These are phyloP conservation scores for Amphiprion percula DNA, from an alignment of 2,113 vertebrate species.

Conservation along the genomic window DNA sequence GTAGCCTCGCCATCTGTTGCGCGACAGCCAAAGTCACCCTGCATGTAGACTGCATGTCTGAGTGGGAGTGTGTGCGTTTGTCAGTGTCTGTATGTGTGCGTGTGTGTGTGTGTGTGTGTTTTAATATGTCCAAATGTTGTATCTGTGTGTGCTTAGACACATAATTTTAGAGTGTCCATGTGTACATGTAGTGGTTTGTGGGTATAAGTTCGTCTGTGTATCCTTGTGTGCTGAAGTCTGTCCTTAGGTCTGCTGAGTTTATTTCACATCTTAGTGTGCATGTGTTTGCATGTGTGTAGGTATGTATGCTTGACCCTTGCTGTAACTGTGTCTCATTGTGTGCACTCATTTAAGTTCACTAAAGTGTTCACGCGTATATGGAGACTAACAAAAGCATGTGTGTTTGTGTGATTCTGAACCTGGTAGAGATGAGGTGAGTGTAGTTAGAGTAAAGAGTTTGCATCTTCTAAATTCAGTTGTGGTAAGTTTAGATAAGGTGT, in stretches of 20 bases:
- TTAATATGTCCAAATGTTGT: constrained; percentile 10
- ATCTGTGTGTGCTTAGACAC: background rate
- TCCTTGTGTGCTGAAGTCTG: background rate
- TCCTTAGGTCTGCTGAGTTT: background rate
- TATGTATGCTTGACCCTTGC: too few relatives aligned
- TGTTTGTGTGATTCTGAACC: too few relatives aligned
- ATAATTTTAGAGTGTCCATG: constrained; percentile 6
- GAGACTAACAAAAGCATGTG: too few relatives aligned
- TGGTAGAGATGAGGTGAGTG: too few relatives aligned
- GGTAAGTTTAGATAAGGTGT: too few relatives aligned
- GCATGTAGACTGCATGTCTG: constrained; percentile 41
- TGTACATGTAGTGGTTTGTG: background rate
- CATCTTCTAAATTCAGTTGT: too few relatives aligned
- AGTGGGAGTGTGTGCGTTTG: constrained; percentile 10
- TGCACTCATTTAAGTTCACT: too few relatives aligned
- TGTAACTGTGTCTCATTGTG: too few relatives aligned
- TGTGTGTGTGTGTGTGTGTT: constrained; percentile 4
- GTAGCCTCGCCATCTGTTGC: constrained; percentile 78
- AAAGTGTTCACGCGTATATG: too few relatives aligned
- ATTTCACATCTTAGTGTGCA: background rate
- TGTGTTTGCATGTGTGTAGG: too few relatives aligned
- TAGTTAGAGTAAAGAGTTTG: too few relatives aligned
- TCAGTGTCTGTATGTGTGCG: constrained; percentile 6
- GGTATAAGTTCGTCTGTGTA: constrained; percentile 4
- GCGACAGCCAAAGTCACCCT: constrained; percentile 81